These are phyloP conservation scores for Dicycla oo DNA, from an alignment of 2,888 invertebrate species.

Conservation along the genomic window DNA sequence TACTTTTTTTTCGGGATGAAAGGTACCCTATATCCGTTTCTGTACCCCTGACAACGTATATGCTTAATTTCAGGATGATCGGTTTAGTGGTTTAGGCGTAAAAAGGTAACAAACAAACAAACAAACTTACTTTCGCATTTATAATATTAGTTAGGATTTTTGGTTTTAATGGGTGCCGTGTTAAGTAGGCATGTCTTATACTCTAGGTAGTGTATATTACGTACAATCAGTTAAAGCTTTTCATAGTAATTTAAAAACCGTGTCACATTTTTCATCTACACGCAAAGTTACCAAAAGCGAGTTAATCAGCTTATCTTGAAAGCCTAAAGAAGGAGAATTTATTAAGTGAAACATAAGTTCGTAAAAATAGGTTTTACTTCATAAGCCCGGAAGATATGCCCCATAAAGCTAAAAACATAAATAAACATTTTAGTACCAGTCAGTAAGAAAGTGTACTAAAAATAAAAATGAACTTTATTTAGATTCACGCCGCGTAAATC, in stretches of 20 bases:
- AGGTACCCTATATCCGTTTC: too few relatives aligned
- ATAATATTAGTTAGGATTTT: too few relatives aligned
- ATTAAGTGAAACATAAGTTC: conserved; percentile 42
- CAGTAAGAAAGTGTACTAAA: conserved; percentile 54
- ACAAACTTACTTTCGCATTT: too few relatives aligned
- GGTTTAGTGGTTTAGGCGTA: too few relatives aligned
- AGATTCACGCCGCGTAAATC: conserved; percentile 61
- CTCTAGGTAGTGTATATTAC: background rate
- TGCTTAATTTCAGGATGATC: too few relatives aligned
- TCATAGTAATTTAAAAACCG: background rate
- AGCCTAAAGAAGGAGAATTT: conserved; percentile 31
- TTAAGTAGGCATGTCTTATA: background rate
- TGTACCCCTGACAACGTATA: too few relatives aligned
- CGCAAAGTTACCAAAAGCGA: background rate
- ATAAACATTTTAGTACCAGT: conserved; percentile 57
- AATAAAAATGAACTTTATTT: conserved; percentile 60
- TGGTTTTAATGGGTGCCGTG: background rate
- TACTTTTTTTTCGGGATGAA: too few relatives aligned
- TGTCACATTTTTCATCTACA: background rate
- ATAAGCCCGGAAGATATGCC: conserved; percentile 54
- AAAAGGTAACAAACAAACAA: too few relatives aligned
- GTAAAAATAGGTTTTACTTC: conserved; percentile 58
- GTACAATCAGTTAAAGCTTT: background rate
- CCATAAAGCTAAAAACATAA: conserved; percentile 56
- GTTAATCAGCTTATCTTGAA: conserved; percentile 23